Conservation (phyloP, 2,888 invertebrate species). For the Leptura quadrifasciata region DNA sequence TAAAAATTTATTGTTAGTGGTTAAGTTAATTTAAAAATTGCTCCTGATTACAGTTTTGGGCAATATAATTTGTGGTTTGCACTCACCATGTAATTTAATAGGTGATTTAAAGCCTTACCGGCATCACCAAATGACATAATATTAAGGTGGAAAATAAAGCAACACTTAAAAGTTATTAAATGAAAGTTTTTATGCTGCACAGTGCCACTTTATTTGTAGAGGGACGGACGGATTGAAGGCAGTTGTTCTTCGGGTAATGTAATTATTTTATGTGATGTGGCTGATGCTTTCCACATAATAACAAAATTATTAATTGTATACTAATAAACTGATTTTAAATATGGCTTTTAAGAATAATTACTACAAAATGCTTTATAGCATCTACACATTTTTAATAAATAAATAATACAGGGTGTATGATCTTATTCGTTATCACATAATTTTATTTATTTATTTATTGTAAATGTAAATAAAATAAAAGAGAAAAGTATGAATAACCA, state of each 20-base stretch:
- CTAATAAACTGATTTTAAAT: no score
- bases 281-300: neutral
- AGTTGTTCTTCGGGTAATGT: neutral
- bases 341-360: no score
- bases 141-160: slow-evolving; percentile 17
- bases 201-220: neutral
- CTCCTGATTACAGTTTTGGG: slow-evolving; percentile 58
- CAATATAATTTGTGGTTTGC: slow-evolving; percentile 53
- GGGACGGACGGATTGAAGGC: neutral
- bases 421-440: no score
- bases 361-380: no score
- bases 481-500: no score
- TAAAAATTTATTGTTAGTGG: slow-evolving; percentile 59
- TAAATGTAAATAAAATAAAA: no score
- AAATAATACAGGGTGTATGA: no score
- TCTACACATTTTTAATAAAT: no score
- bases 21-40: slow-evolving; percentile 63
- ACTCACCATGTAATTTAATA: slow-evolving; percentile 53
- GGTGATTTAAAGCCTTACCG: slow-evolving; percentile 30
- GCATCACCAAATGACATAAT: slow-evolving; percentile 24
- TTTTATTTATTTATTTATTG: no score
- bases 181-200: neutral
- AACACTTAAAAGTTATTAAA: slow-evolving; percentile 5
- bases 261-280: neutral
- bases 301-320: no score